Percentiles rank a stretch among this genome's conserved stretches.
These are phyloP conservation scores for Drosophila serrata DNA, from an alignment of 1,140 invertebrate genomes.

Conservation along the genomic window DNA sequence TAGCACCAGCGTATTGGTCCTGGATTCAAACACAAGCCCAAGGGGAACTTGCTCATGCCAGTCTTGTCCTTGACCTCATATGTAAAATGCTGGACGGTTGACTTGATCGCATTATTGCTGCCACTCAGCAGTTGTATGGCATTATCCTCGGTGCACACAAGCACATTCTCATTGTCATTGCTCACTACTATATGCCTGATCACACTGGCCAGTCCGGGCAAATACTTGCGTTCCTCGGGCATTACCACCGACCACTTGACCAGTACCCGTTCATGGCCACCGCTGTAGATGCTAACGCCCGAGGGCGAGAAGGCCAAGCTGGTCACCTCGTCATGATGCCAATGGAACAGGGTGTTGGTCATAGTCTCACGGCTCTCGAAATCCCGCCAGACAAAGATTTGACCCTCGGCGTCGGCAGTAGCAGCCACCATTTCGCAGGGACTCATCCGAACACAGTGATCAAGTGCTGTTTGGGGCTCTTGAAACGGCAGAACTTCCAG, in stretches of 20 bases:
- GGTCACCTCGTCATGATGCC: conserved; percentile 92
- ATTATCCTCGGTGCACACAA: conserved; percentile 91
- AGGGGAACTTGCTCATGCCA: conserved; percentile 86
- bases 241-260: conserved; percentile 90
- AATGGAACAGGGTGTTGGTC: conserved; percentile 88
- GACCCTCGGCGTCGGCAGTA: conserved; percentile 90
- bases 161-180: conserved; percentile 88
- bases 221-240: conserved; percentile 87
- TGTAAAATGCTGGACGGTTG: conserved; percentile 90
- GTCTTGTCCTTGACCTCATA: conserved; percentile 86
- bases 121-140: conserved; percentile 90
- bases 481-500: conserved; percentile 64
- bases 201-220: conserved; percentile 91
- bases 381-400: conserved; percentile 89
- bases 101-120: conserved; percentile 87
- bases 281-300: conserved; percentile 90
- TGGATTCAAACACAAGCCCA: conserved; percentile 89
- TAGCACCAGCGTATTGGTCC: conserved; percentile 89
- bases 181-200: conserved; percentile 90
- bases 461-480: conserved; percentile 77
- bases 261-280: conserved; percentile 91
- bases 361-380: conserved; percentile 62
- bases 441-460: conserved; percentile 90
- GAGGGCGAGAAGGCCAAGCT: conserved; percentile 90
- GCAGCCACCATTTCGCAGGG: conserved; percentile 89